A percentile compares a stretch with the other conserved stretches of the same genome.
Conservation (phyloP, 2,113 vertebrate species). For the Pogonocichla stellata region DNA sequence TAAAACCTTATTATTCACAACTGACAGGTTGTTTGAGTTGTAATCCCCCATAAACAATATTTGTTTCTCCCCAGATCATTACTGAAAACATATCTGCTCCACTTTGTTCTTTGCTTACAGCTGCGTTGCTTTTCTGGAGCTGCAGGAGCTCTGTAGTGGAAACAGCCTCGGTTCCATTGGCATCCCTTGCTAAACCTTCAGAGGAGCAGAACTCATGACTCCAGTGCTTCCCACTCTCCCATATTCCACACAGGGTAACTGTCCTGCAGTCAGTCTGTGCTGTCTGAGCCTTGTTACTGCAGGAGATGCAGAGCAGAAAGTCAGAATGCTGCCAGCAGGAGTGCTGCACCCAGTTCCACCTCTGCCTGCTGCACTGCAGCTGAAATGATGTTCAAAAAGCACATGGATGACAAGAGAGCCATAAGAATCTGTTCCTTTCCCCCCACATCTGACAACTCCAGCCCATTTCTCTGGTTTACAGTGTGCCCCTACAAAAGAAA, state of each 20-base stretch:
- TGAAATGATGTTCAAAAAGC: not conserved
- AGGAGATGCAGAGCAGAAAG: not conserved
- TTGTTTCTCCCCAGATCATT: not conserved
- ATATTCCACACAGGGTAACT: accelerated
- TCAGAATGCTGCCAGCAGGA: not conserved
- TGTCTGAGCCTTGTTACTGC: not conserved
- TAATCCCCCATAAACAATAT: not conserved
- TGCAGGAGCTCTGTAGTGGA: too few relatives aligned
- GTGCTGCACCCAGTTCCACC: not conserved
- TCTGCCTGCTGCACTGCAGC: not conserved
- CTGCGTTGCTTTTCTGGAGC: not conserved
- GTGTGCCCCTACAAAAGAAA: not conserved
- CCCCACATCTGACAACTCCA: not conserved
- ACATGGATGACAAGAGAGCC: not conserved
- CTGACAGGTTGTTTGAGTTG: not conserved
- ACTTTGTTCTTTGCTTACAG: not conserved
- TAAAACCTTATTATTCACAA: not conserved
- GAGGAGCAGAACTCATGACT: accelerated
- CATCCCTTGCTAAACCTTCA: not conserved
- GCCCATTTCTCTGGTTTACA: not conserved
- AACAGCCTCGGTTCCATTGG: not conserved
- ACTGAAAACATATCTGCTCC: not conserved
- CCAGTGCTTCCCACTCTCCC: not conserved
- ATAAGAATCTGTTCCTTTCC: not conserved
- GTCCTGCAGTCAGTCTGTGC: not conserved